Base-by-base conservation (phyloP, 53 echinoderm and acorn worm species). In the Glandiceps talaboti region DNA sequence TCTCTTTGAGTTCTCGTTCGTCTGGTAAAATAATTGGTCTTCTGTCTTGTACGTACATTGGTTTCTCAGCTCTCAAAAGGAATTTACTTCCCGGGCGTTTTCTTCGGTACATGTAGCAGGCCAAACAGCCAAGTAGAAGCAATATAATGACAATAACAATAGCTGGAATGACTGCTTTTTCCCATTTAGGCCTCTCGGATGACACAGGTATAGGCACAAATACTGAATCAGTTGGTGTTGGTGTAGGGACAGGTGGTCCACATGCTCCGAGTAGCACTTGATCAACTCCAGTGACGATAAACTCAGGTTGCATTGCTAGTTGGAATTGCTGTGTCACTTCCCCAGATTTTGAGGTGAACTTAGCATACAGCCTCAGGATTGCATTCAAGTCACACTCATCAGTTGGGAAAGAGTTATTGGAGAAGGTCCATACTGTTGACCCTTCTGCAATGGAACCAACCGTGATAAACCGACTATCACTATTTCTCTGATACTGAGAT, bases 71-170 rank as follows among this genome's bases (percentile, higher is more conserved):
- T 1, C 76, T 75, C 31, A 91, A 33, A 12, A 91, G 85, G 79
- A 88, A 91, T 75, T 88, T 88, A 74, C 86, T 88, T 27, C 91
- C 91, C 28, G 83, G 81, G 73, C 88, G 81, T 27, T 86, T 88
- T 29, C 86, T 80, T 79, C 78, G 83, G 45, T 81, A 86, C 30
- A 75, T 82, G 30, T 83, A 86, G 27, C 84, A 91, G 27, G 80
- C 28, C 28, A 88, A 31, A 29, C 83, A 76, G 64, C 83, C 64
- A 20, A 45, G 32, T 26, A 91, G 75, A 28, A 91, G 31, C 29
- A 91, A 32, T 27, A 88, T 28, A 30, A 86, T 28, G 25, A 82
- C 82, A 0, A 81, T 32, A 1, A 86, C 28, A 76, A 77, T 28
- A 28, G 79, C 82, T 73, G 85, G 84, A 32, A 83, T 83, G 30